These are phyloP conservation scores for Meloidogyne floridensis DNA, from an alignment of 1,140 invertebrate genomes.

Conservation along the genomic window DNA sequence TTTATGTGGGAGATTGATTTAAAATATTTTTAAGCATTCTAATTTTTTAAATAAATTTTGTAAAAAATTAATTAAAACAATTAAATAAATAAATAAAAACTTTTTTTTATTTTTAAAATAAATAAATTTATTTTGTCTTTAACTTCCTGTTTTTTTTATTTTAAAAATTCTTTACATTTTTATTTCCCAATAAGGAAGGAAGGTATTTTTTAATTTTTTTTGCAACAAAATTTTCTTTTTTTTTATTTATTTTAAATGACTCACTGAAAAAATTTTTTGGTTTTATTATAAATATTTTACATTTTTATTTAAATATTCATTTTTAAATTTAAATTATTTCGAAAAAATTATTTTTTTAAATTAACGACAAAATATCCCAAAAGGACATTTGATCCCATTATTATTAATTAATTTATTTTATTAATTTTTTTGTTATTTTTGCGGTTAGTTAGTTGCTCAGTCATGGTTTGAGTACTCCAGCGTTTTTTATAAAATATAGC, in stretches of 20 bases:
- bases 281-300: background rate
- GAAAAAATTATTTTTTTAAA: background rate
- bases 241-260: no score
- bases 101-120: no score
- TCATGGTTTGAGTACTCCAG: constrained; percentile 37
- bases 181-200: background rate
- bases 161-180: background rate
- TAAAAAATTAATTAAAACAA: no score
- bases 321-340: no score
- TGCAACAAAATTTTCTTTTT: no score
- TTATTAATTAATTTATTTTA: background rate
- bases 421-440: background rate
- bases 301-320: no score
- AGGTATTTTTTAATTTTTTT: background rate
- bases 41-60: no score
- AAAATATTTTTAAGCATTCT: no score
- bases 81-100: no score
- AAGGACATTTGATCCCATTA: background rate
- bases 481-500: constrained; percentile 15
- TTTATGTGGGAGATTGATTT: no score
- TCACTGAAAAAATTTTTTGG: background rate
- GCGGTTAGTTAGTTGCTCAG: constrained; percentile 23
- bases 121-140: no score
- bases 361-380: background rate
- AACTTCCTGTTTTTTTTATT: background rate